These are phyloP conservation scores for Mesaphorura yosii DNA, from an alignment of 1,140 invertebrate species.

Conservation along the genomic window DNA sequence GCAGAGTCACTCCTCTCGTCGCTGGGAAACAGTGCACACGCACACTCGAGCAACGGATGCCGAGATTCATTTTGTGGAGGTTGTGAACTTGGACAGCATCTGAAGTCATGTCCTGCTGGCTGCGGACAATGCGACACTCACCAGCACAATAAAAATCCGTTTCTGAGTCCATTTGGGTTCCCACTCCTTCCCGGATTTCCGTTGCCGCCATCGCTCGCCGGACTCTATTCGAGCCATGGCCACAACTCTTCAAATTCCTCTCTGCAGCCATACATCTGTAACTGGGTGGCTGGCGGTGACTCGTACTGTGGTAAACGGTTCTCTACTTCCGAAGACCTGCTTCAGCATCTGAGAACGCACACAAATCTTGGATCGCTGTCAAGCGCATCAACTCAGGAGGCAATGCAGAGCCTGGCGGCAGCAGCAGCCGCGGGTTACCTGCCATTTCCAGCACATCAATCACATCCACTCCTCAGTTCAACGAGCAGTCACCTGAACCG, in stretches of 20 bases:
- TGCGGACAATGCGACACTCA: slow-evolving; percentile 48
- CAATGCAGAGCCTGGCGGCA: slow-evolving; percentile 8
- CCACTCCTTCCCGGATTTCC: slow-evolving; percentile 26
- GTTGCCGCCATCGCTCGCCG: slow-evolving; percentile 29
- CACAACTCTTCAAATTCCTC: slow-evolving; percentile 27
- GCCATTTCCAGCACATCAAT: slow-evolving; percentile 7
- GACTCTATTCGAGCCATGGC: slow-evolving; percentile 22
- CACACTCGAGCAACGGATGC: slow-evolving; percentile 31
- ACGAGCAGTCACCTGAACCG: too few species aligned
- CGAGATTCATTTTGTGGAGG: slow-evolving; percentile 47
- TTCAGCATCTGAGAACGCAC: slow-evolving; percentile 49
- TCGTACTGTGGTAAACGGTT: slow-evolving; percentile 50
- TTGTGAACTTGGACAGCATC: slow-evolving; percentile 38
- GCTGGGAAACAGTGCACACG: not conserved
- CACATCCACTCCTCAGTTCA: slow-evolving; percentile 46
- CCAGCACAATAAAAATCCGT: slow-evolving; percentile 41
- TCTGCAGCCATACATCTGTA: slow-evolving; percentile 41
- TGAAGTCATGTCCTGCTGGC: slow-evolving; percentile 38
- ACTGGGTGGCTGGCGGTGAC: slow-evolving; percentile 46
- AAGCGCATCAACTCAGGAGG: not conserved
- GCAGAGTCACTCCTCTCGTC: not conserved
- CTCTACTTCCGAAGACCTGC: slow-evolving; percentile 45
- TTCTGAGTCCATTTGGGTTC: slow-evolving; percentile 15
- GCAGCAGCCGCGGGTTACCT: slow-evolving; percentile 3
- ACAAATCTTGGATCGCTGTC: slow-evolving; percentile 35